phyloP scores from a whole-genome alignment of 2,797 vertebrate genomes.

The Enteromius fasciolatus region DNA sequence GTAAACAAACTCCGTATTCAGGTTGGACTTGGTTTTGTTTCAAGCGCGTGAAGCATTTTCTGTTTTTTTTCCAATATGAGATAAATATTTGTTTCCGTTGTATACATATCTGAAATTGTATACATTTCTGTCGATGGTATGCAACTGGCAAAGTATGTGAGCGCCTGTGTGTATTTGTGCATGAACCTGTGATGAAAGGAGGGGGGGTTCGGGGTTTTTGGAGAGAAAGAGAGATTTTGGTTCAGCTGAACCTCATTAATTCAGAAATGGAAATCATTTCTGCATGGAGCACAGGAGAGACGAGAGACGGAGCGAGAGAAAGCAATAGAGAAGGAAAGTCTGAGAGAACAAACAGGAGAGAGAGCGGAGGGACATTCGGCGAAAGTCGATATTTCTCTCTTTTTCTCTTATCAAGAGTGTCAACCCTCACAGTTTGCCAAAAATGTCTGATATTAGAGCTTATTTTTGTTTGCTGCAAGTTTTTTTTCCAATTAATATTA shows the following conservation, averaged over 20 bases:
- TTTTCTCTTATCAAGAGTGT: conserved; percentile 46
- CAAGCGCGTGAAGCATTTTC: background rate
- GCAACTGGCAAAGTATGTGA: conserved; percentile 61
- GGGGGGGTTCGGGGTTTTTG: background rate
- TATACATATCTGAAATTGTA: conserved; percentile 52
- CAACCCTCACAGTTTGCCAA: conserved; percentile 30
- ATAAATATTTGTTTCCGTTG: conserved; percentile 26
- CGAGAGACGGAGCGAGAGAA: conserved; percentile 34
- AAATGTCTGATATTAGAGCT: conserved; percentile 26
- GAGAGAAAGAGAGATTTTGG: conserved; percentile 74
- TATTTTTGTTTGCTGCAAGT: conserved; percentile 1
- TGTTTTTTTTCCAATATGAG: conserved; percentile 23
- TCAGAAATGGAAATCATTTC: conserved; percentile 77
- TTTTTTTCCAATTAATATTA: background rate
- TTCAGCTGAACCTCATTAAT: conserved; percentile 89
- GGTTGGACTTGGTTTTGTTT: background rate
- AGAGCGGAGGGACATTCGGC: conserved; percentile 22
- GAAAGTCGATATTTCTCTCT: conserved; percentile 40
- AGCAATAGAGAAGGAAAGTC: conserved; percentile 60
- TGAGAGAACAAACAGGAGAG: conserved; percentile 60
- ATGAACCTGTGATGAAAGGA: conserved; percentile 36
- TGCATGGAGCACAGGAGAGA: conserved; percentile 46
- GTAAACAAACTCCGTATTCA: background rate
- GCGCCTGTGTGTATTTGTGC: conserved; percentile 56
- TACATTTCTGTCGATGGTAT: conserved; percentile 24